A percentile compares a stretch with the other conserved stretches of the same genome.
Evolutionary conservation across 2,113 vertebrate species (phyloP).

Genomic region (Hiodon alosoides): DNA sequence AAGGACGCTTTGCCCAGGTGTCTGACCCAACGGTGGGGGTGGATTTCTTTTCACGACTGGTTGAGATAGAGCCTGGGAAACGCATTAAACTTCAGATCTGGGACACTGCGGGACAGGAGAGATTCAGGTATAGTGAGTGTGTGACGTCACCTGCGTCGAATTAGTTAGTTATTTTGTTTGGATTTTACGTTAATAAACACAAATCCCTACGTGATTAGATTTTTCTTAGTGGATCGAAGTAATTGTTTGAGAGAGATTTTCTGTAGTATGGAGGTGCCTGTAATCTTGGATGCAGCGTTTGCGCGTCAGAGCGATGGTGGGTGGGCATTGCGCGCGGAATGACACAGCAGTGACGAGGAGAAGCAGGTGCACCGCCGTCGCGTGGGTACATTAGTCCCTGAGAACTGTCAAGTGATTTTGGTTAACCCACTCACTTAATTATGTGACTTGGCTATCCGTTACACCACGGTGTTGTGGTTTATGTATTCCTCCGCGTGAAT

Average conservation of each 20-base stretch:
- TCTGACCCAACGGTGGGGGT: slow-evolving; percentile 92
- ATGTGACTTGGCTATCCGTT: background rate
- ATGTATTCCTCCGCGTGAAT: too few relatives aligned
- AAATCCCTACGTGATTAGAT: too few relatives aligned
- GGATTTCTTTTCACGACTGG: slow-evolving; percentile 92
- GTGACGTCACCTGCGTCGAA: background rate
- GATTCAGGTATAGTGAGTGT: slow-evolving; percentile 69
- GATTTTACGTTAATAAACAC: too few relatives aligned
- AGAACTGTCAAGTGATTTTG: background rate
- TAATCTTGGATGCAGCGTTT: background rate
- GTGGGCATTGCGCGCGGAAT: background rate
- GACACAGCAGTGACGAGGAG: background rate
- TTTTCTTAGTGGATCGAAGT: background rate
- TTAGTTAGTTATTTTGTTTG: too few relatives aligned
- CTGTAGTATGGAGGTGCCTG: background rate
- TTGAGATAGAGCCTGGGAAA: slow-evolving; percentile 91
- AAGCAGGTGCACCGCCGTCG: background rate
- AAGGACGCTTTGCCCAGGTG: slow-evolving; percentile 87
- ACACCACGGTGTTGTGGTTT: background rate
- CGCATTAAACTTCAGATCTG: slow-evolving; percentile 89
- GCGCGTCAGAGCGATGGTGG: background rate
- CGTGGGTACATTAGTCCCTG: background rate
- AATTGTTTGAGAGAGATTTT: background rate
- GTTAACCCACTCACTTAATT: background rate
- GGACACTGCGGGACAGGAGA: slow-evolving; percentile 84